Conservation (phyloP, 2,113 vertebrate species). For the Brevimyrus niger region DNA sequence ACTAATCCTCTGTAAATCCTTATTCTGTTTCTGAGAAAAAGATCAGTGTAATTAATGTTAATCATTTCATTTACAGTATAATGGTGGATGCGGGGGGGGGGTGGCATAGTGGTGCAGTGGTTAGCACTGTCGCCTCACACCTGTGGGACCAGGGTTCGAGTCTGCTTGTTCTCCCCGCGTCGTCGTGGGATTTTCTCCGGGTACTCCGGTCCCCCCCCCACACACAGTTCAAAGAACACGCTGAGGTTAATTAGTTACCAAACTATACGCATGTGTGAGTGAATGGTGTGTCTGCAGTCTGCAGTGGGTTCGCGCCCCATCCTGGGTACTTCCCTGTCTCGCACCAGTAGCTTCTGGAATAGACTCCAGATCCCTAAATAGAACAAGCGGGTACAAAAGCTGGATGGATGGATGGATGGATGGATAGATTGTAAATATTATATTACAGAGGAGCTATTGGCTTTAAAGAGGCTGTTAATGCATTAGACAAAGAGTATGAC, state of each 20-base stretch:
- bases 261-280: background rate
- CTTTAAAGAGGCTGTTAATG: background rate
- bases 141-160: background rate
- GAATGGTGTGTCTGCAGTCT: background rate
- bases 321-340: background rate
- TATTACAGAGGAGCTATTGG: background rate
- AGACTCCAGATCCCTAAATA: background rate
- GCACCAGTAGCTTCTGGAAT: background rate
- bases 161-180: background rate
- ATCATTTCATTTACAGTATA: background rate
- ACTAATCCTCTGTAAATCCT: background rate
- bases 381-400: background rate
- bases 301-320: background rate
- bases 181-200: background rate
- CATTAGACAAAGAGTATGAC: background rate
- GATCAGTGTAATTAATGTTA: background rate
- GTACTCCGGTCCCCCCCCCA: too few relatives aligned
- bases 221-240: background rate
- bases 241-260: background rate
- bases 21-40: background rate
- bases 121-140: background rate
- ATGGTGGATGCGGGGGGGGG: background rate
- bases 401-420: background rate
- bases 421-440: background rate
- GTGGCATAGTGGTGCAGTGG: background rate